These are phyloP conservation scores for Nothocercus nigrocapillus DNA, from an alignment of 2,113 vertebrate species.

Conservation along the genomic window DNA sequence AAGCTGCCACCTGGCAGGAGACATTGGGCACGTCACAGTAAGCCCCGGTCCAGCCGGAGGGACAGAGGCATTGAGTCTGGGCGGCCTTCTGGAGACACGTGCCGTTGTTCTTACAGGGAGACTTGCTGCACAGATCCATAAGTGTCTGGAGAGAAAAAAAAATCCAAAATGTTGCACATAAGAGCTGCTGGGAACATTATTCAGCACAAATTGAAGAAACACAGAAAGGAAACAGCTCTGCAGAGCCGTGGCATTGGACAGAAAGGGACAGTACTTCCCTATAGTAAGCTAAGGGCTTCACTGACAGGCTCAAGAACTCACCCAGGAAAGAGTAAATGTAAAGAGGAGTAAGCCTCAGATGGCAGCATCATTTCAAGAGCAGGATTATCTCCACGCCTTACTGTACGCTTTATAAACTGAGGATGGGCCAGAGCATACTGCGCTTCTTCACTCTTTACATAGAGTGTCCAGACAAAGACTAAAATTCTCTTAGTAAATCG, in stretches of 20 bases:
- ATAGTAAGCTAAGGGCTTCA: not conserved
- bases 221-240: not conserved
- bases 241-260: not conserved
- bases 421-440: not conserved
- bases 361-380: not conserved
- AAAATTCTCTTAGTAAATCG: not conserved
- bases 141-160: constrained; percentile 74
- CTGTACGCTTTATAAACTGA: not conserved
- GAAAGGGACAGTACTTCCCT: not conserved
- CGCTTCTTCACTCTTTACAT: not conserved
- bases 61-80: constrained; percentile 84
- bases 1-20: constrained; percentile 86
- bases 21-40: constrained; percentile 91
- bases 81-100: constrained; percentile 84
- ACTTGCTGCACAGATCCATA: constrained; percentile 85
- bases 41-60: constrained; percentile 83
- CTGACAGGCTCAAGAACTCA: not conserved
- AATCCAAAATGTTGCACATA: rapidly evolving
- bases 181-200: not conserved
- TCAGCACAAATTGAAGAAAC: not conserved
- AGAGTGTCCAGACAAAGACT: not conserved
- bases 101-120: constrained; percentile 87
- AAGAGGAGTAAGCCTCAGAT: not conserved
- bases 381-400: not conserved
- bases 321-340: not conserved